Percentiles rank a stretch among this genome's conserved stretches.
phyloP scores from a whole-genome alignment of 2,797 vertebrate species.

The Scolopax rusticola region DNA sequence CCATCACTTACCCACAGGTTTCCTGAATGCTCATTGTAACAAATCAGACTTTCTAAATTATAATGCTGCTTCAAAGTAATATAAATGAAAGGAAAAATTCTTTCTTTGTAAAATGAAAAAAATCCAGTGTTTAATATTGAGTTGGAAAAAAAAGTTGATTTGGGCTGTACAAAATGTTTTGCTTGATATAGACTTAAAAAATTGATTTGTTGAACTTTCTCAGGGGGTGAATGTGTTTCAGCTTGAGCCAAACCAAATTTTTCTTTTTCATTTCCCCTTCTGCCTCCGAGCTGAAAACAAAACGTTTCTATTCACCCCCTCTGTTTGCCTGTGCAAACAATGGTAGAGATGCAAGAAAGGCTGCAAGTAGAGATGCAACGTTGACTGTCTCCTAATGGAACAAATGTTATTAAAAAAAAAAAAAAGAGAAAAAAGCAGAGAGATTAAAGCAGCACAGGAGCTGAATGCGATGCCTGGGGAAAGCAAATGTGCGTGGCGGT shows the following conservation, averaged over 20 bases:
- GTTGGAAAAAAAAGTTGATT: neutral
- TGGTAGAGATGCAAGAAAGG: neutral
- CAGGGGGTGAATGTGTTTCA: neutral
- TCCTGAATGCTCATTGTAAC: neutral
- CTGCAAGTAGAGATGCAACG: too few species aligned
- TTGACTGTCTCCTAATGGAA: neutral
- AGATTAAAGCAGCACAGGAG: neutral
- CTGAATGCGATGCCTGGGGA: neutral
- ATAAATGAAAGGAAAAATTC: neutral
- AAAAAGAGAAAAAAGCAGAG: too few species aligned
- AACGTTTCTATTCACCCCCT: neutral
- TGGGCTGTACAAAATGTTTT: neutral
- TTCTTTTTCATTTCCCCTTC: constrained; percentile 32
- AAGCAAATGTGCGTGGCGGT: neutral
- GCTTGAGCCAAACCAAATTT: constrained; percentile 25
- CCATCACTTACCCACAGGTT: neutral
- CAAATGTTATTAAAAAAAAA: neutral
- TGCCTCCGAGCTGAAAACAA: neutral
- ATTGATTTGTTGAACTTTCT: constrained; percentile 9
- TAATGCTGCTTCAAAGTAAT: neutral
- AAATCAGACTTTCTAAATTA: neutral
- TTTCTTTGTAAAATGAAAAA: constrained; percentile 16
- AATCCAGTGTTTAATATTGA: neutral
- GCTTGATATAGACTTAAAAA: constrained; percentile 25
- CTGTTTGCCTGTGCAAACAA: neutral